Evolutionary conservation across 2,797 vertebrate species (phyloP).

Genomic region (Gallinago nigripennis): DNA sequence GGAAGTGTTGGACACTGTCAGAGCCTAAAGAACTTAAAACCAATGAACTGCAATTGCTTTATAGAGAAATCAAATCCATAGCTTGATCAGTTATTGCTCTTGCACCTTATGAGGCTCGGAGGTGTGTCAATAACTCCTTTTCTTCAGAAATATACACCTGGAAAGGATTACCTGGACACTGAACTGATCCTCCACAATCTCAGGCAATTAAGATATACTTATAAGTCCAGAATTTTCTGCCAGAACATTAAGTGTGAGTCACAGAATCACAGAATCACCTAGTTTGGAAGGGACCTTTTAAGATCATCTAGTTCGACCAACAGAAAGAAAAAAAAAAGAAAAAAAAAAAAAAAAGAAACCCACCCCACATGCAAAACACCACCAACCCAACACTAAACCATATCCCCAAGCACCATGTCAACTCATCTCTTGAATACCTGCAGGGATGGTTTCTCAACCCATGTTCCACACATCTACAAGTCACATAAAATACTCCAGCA

Average conservation of each 20-base stretch:
- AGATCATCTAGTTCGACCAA: too few relatives aligned
- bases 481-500: not conserved
- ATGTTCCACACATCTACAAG: not conserved
- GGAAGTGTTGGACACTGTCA: not conserved
- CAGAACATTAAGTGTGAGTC: not conserved
- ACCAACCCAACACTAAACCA: too few relatives aligned
- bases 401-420: too few relatives aligned
- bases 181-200: not conserved
- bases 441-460: not conserved
- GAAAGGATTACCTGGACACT: not conserved
- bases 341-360: too few relatives aligned
- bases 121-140: not conserved
- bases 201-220: not conserved
- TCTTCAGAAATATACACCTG: not conserved
- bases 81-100: not conserved
- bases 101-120: not conserved
- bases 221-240: not conserved
- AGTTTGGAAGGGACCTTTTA: too few relatives aligned
- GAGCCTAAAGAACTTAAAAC: not conserved
- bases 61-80: not conserved
- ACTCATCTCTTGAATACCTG: too few relatives aligned
- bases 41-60: not conserved
- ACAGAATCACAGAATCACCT: too few relatives aligned
- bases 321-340: too few relatives aligned
- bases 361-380: too few relatives aligned